phyloP scores from a whole-genome alignment of 2,797 vertebrate species.

The Myotis pilosus region DNA sequence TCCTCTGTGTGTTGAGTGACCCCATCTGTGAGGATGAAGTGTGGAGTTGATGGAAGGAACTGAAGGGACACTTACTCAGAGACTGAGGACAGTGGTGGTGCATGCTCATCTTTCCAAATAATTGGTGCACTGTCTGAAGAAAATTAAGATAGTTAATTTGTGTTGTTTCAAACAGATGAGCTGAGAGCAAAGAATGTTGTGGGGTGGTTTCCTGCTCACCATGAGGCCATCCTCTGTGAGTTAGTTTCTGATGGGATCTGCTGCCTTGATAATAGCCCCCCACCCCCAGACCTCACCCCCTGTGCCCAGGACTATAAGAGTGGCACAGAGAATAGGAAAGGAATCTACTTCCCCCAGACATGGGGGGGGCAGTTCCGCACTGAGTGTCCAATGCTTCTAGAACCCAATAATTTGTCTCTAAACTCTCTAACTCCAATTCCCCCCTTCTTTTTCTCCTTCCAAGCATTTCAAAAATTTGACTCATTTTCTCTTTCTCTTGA shows the following conservation, averaged over 20 bases:
- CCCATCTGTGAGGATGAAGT: too few relatives aligned
- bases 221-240: accelerated
- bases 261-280: too few relatives aligned
- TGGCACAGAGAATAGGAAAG: not conserved
- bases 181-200: too few relatives aligned
- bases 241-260: accelerated
- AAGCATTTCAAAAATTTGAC: not conserved
- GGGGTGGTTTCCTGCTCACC: too few relatives aligned
- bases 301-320: not conserved
- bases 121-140: not conserved
- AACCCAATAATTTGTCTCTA: not conserved
- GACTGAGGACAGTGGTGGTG: accelerated
- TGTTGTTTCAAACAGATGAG: not conserved
- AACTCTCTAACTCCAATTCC: not conserved
- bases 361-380: accelerated
- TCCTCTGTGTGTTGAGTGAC: accelerated
- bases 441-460: not conserved
- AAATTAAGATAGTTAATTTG: accelerated
- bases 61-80: accelerated
- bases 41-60: accelerated
- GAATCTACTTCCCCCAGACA: not conserved
- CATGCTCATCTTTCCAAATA: accelerated
- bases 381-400: too few relatives aligned
- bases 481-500: not conserved
- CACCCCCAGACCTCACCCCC: not conserved